A percentile compares a stretch with the other conserved stretches of the same genome.
Evolutionary conservation across 2,797 vertebrate genomes (phyloP).

Genomic region (Tympanoctomys barrerae): DNA sequence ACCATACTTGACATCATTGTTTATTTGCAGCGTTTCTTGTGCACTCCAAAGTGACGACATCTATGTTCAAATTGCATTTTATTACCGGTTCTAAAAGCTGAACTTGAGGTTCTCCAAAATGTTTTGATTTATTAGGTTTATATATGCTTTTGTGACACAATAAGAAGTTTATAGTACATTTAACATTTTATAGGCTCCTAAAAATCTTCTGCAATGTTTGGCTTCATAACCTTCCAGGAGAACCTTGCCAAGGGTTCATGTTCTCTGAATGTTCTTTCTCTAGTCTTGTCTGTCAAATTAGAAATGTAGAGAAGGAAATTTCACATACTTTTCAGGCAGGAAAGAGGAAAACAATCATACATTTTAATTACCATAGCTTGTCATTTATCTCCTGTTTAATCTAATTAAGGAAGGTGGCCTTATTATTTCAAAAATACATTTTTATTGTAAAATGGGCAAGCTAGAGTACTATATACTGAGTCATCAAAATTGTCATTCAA

Average conservation of each 20-base stretch:
- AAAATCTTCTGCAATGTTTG: constrained; percentile 34
- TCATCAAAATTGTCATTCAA: constrained; percentile 11
- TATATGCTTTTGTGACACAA: constrained; percentile 29
- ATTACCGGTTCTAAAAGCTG: constrained; percentile 35
- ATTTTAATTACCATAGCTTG: background rate
- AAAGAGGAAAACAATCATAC: background rate
- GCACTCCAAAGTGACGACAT: constrained; percentile 28
- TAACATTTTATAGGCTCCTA: constrained; percentile 55
- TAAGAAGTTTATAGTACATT: constrained; percentile 52
- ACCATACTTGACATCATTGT: constrained; percentile 5
- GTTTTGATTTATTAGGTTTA: constrained; percentile 44
- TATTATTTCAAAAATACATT: background rate
- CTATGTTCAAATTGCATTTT: background rate
- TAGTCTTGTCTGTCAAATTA: background rate
- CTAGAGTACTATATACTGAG: background rate
- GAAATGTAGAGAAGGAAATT: background rate
- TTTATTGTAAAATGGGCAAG: background rate
- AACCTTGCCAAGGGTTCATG: background rate
- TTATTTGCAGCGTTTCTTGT: constrained; percentile 19
- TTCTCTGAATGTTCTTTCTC: background rate
- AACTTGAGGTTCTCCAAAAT: background rate
- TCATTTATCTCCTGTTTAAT: background rate
- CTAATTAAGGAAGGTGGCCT: background rate
- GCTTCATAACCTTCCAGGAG: background rate
- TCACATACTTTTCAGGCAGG: background rate